phyloP scores from a whole-genome alignment of 2,888 invertebrate species.

The Lepetodrilus schrolli region DNA sequence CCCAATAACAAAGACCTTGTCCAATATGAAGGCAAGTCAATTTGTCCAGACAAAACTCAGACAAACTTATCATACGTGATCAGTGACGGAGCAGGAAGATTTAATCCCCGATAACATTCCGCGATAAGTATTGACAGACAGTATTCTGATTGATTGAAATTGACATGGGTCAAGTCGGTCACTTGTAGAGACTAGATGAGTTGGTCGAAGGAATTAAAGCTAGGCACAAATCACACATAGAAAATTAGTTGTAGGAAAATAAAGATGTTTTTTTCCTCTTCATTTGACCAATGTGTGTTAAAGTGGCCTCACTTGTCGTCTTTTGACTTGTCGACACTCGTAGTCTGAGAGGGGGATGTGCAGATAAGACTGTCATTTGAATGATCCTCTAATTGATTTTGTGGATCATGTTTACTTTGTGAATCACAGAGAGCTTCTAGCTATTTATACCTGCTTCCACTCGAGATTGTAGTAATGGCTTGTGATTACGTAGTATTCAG shows the following conservation, averaged over 20 bases:
- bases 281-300: background rate
- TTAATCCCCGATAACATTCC: background rate
- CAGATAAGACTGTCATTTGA: constrained; percentile 2
- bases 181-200: background rate
- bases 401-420: constrained; percentile 16
- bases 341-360: background rate
- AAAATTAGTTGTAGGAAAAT: background rate
- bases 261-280: constrained; percentile 5
- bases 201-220: background rate
- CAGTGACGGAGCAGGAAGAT: background rate
- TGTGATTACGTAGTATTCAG: constrained; percentile 15
- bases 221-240: background rate
- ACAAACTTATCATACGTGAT: constrained; percentile 18
- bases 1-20: background rate
- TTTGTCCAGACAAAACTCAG: constrained; percentile 22
- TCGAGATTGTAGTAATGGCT: constrained; percentile 9
- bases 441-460: constrained; percentile 15
- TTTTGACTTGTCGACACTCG: background rate
- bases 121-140: constrained; percentile 6
- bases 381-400: constrained; percentile 23
- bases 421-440: constrained; percentile 13
- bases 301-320: background rate
- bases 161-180: background rate
- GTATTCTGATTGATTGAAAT: background rate
- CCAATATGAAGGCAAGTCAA: constrained; percentile 20